Evolutionary conservation across 1,140 invertebrate species (phyloP).

Genomic region (Pogonomyrmex californicus): DNA sequence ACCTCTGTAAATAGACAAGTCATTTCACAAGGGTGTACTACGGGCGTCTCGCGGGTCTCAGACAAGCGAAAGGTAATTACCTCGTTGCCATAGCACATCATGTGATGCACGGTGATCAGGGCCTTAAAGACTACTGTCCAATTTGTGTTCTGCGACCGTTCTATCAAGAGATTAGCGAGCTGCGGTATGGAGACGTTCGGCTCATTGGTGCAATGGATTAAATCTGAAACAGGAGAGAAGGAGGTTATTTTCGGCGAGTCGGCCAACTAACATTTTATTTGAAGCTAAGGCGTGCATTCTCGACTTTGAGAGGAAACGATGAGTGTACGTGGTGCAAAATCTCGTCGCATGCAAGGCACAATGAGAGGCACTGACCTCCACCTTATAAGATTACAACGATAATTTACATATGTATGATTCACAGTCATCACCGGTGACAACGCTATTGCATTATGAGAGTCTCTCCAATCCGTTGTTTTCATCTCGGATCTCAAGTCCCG

Average conservation of each 20-base stretch:
- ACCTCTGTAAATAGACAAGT: constrained; percentile 91
- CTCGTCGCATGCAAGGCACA: not conserved
- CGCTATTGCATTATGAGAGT: constrained; percentile 13
- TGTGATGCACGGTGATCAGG: constrained; percentile 99
- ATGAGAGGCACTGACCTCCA: constrained; percentile 53
- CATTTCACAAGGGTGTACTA: constrained; percentile 1
- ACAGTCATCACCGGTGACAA: constrained; percentile 2
- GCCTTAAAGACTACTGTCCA: constrained; percentile 99
- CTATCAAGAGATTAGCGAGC: constrained; percentile 98
- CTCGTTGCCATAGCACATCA: constrained; percentile 99
- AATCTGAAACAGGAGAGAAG: constrained; percentile 91
- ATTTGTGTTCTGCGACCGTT: constrained; percentile 98
- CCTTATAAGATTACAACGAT: constrained; percentile 49
- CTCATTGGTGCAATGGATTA: constrained; percentile 99
- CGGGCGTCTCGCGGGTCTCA: not conserved
- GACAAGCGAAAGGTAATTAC: constrained; percentile 87
- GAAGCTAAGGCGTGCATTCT: not conserved
- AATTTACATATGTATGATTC: constrained; percentile 54
- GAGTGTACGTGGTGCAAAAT: not conserved
- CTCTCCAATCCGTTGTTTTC: not conserved
- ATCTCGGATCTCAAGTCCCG: not conserved
- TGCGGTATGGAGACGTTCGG: constrained; percentile 99
- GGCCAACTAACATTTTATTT: not conserved
- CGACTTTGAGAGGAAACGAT: not conserved
- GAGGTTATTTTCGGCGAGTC: not conserved